These are phyloP conservation scores for Cyprinodon diabolis DNA, from an alignment of 2,797 vertebrate genomes.

Conservation along the genomic window DNA sequence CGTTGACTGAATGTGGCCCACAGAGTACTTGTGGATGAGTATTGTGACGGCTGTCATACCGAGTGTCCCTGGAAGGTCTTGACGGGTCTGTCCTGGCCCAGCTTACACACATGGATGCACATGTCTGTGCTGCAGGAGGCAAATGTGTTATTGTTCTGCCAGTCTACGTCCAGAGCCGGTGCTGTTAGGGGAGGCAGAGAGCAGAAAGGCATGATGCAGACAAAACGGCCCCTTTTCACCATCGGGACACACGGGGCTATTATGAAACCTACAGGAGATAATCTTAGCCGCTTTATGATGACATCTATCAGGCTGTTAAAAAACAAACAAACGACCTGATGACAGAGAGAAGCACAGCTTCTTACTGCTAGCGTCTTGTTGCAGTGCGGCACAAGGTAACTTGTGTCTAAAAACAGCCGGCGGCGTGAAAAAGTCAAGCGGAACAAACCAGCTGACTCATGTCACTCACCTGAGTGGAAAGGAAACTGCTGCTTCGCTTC, in stretches of 20 bases:
- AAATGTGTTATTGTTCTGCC: conserved; percentile 99
- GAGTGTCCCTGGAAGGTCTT: conserved; percentile 99
- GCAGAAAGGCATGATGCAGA: conserved; percentile 16
- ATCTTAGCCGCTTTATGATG: background rate
- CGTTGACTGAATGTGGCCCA: background rate
- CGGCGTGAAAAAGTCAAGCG: conserved; percentile 9
- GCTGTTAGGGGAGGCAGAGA: conserved; percentile 73
- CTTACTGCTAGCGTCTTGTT: background rate
- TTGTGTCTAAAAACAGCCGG: conserved; percentile 13
- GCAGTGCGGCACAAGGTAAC: conserved; percentile 25
- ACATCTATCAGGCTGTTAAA: background rate
- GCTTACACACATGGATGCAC: conserved; percentile 99
- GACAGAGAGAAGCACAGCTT: background rate
- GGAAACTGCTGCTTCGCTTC: conserved; percentile 99
- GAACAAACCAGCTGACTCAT: conserved; percentile 23
- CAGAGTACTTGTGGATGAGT: background rate
- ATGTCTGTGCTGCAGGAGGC: conserved; percentile 99
- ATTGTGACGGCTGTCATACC: conserved; percentile 73
- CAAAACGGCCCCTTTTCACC: background rate
- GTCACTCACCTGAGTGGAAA: conserved; percentile 94
- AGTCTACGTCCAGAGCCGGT: conserved; percentile 96
- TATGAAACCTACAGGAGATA: background rate
- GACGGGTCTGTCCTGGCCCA: conserved; percentile 97
- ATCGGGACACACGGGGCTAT: background rate
- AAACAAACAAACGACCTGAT: conserved; percentile 6